Evolutionary conservation across 2,797 vertebrate genomes (phyloP), one percentile per base, ranked within the genome.

Genomic region (Siniperca obscura): DNA sequence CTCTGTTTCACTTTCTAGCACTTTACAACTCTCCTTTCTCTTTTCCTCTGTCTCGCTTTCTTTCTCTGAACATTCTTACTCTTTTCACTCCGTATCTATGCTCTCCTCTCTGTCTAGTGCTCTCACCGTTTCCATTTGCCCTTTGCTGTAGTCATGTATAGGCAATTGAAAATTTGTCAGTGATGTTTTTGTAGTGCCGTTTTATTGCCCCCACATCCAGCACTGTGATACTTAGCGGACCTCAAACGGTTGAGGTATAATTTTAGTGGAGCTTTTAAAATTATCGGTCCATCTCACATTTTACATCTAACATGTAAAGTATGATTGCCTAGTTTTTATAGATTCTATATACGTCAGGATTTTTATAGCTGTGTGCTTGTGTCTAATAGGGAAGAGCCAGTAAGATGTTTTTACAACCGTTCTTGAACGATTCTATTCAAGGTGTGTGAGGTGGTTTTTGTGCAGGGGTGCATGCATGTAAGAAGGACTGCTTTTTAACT

Each of bases 211-310:
- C 40, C 57, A 30, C 52, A 76, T 81, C 34, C 17, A 52, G 60
- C 0, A 2, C 27, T 46, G 17, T 27, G 46, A 56, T 80, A 70
- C 74, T 81, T 52, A 55, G 60, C 52, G 16, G 72, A 82, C 75
- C 61, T 78, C 59, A 68, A 60, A 74, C 4, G 27, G 30, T 21
- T 55, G 34, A 81, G 13, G 52, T 78, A 56, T 84, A 70, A 83
- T 87, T 89, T 85, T 79, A 70, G 55, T 71, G 61, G 57, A 14
- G 73, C 86, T 86, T 89, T 90, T 84, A 90, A 89, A 91, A 72
- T 90, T 87, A 89, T 82, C 82, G 78, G 53, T 66, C 40, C 81
- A 36, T 62, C 76, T 81, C 69, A 56, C 34, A 40, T 85, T 88
- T 86, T 82, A 84, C 55, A 30, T 74, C 60, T 9, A 60, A 61